These are phyloP conservation scores for Phaenicophaeus curvirostris DNA, from an alignment of 2,797 vertebrate genomes.

Conservation along the genomic window DNA sequence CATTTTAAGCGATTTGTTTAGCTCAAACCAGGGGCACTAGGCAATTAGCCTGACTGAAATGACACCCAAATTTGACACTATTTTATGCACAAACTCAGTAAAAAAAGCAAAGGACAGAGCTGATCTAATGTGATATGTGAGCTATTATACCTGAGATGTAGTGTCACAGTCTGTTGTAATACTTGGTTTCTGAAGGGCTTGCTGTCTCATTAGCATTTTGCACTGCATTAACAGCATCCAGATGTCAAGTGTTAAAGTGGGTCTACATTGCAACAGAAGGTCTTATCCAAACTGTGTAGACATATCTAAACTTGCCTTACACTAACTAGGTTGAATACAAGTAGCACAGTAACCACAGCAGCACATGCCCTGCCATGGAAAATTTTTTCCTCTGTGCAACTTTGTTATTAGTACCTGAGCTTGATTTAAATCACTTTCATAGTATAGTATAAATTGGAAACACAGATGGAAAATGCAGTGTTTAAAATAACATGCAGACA, in stretches of 20 bases:
- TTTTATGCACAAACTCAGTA: background rate
- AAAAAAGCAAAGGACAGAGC: background rate
- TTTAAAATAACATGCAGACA: background rate
- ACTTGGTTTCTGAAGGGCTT: background rate
- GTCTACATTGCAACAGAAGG: background rate
- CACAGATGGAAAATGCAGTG: background rate
- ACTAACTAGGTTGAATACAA: background rate
- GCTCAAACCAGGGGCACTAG: background rate
- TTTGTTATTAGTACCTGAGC: background rate
- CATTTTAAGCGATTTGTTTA: background rate
- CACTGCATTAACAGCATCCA: slow-evolving; percentile 12
- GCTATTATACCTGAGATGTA: slow-evolving; percentile 6
- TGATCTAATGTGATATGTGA: slow-evolving; percentile 6
- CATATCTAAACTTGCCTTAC: background rate
- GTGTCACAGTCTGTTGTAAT: background rate
- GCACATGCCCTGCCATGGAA: background rate
- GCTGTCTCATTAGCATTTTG: background rate
- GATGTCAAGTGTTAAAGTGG: background rate
- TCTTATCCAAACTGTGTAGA: slow-evolving; percentile 6
- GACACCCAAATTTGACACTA: background rate
- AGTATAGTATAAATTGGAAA: background rate
- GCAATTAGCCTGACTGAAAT: slow-evolving; percentile 1
- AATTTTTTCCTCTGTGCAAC: background rate
- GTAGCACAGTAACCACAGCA: background rate
- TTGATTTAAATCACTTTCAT: background rate